Percentiles rank a stretch among this genome's conserved stretches.
phyloP scores from a whole-genome alignment of 2,113 vertebrate genomes.

The Isurus oxyrinchus region DNA sequence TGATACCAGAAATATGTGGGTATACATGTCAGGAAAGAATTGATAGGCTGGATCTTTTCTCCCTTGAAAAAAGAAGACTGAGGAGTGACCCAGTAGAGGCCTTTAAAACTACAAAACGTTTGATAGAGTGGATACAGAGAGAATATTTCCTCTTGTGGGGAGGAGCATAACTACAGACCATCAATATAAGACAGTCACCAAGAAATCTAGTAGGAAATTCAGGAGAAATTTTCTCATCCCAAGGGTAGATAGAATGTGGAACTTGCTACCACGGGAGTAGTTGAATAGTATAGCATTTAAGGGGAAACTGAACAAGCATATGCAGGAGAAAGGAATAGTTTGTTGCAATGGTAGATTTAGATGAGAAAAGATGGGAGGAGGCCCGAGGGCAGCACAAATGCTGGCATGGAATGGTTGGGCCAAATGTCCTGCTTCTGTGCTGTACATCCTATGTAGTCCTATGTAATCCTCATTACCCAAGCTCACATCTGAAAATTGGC shows the following conservation, averaged over 20 bases:
- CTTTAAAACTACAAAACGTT: background rate
- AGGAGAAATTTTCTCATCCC: background rate
- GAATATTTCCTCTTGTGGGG: background rate
- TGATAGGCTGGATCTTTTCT: background rate
- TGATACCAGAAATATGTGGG: too few relatives aligned
- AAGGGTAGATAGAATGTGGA: background rate
- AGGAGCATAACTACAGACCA: background rate
- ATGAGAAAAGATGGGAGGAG: background rate
- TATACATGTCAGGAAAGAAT: background rate
- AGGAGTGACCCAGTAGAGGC: background rate
- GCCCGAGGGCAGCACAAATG: background rate
- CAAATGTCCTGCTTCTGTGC: too few relatives aligned
- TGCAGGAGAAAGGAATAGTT: background rate
- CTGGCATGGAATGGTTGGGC: background rate
- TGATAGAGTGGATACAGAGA: background rate
- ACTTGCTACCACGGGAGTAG: background rate
- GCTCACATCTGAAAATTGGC: background rate
- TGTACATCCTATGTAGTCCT: too few relatives aligned
- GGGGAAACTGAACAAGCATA: background rate
- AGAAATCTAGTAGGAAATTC: background rate
- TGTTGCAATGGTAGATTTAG: background rate
- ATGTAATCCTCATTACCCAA: background rate
- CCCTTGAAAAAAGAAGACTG: background rate
- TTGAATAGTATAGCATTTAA: background rate
- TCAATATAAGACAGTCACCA: background rate